Evolutionary conservation across 2,888 invertebrate species (phyloP).

Genomic region (Therioaphis trifolii): DNA sequence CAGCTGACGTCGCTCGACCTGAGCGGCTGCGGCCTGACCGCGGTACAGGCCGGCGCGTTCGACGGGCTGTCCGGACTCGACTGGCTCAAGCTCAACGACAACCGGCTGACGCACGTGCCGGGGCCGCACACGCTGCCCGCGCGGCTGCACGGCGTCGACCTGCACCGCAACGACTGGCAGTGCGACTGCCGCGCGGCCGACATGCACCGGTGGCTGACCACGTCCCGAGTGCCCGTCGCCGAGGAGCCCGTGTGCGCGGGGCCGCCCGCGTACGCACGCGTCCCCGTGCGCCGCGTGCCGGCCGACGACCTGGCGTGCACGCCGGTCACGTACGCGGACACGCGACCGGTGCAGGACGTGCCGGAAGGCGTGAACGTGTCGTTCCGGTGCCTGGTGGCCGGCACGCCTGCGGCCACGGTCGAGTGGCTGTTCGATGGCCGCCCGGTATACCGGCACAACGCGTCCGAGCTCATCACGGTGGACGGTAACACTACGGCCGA

Average conservation of each 20-base stretch:
- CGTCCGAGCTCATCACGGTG: constrained; percentile 69
- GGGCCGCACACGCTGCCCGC: constrained; percentile 80
- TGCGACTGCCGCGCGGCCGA: constrained; percentile 87
- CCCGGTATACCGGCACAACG: constrained; percentile 79
- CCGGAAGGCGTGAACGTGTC: constrained; percentile 85
- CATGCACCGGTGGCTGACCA: constrained; percentile 81
- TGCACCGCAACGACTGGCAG: constrained; percentile 89
- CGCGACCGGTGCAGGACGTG: constrained; percentile 81
- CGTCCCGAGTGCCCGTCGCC: constrained; percentile 81
- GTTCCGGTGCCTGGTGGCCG: constrained; percentile 82
- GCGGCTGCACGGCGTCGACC: constrained; percentile 80
- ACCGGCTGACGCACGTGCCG: constrained; percentile 79
- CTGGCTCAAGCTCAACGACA: constrained; percentile 86
- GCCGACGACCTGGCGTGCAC: constrained; percentile 82
- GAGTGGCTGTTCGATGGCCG: constrained; percentile 87
- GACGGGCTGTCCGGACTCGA: constrained; percentile 83
- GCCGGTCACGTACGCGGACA: constrained; percentile 76
- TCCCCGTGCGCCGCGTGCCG: constrained; percentile 77
- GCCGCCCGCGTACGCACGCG: constrained; percentile 77
- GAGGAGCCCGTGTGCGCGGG: constrained; percentile 82
- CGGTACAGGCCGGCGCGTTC: constrained; percentile 83
- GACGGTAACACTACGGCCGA: constrained; percentile 69
- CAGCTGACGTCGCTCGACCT: constrained; percentile 84
- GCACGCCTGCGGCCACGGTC: constrained; percentile 83
- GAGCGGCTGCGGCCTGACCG: constrained; percentile 82